Evolutionary conservation across 1,140 invertebrate genomes (phyloP), one percentile per base, ranked within the genome.

Genomic region (Lucilia cuprina): DNA sequence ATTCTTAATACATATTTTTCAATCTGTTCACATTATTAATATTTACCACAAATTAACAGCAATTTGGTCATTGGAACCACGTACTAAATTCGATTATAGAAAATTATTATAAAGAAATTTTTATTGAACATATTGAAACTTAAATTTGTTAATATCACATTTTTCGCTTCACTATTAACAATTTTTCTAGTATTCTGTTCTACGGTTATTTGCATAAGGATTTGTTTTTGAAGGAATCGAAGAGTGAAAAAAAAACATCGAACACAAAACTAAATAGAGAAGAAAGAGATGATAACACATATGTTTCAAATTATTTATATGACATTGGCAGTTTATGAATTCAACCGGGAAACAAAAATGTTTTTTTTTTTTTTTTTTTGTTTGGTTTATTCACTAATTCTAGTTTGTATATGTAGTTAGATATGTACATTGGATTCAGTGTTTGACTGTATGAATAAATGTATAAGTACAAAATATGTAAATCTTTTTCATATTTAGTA

Each of bases 281-380:
- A 41, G n/a, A 60, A 60, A 60, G 55, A 60, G 55, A 60, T 17
- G 55, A 60, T 60, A 70, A 70, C 65, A 70, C 65, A 70, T 25
- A 70, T 70, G 65, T 70, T 70, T 70, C 65, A 70, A 70, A 70
- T 70, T 70, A 41, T 41, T 41, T 41, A 70, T 70, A 70, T 70
- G 65, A 70, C 65, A 70, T 70, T 70, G 65, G 65, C 65, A 70
- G 19, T 25, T 70, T 70, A 70, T 70, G 65, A 70, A 70, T 70
- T 70, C n/a, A 70, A 70, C 5, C 65, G 65, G 65, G 25, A 30
- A 30, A 70, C 8, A 70, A 70, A 70, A 9, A 19, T 21, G 25
- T 25, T 70, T 60, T 17, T 17, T 60, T n/a, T 60, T 3, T 60
- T 5, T 60, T 60, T 60, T 17, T 60, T n/a, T n/a, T 60, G 13